Evolutionary conservation across 2,113 vertebrate genomes (phyloP), one percentile per base, ranked within the genome.

Genomic region (Serinus canaria): DNA sequence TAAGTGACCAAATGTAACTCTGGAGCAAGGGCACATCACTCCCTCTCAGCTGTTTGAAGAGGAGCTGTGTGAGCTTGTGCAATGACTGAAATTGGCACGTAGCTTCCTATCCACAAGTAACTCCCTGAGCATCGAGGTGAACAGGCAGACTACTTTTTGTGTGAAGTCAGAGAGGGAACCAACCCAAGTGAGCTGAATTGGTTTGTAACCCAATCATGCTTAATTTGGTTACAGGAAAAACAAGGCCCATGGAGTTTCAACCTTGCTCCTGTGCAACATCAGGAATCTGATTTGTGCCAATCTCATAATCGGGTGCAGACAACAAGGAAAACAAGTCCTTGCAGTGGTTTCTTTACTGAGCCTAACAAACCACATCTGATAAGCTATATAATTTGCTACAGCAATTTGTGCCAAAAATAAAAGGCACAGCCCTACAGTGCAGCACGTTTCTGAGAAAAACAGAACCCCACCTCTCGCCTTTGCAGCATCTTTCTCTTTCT

Each of bases 401-500:
- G 97, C 96, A 97, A 97, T 97, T 98, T 97, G 97, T 97, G 97
- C 98, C 98, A 98, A 98, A 98, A 98, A 98, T 98, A 98, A 98
- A 97, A 98, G 97, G 89, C 97, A 94, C 90, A 96, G 96, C 98
- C 97, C 95, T 98, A 97, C 96, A 98, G 96, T 62, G 95, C 96
- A 90, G 80, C 94, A 96, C 58, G 93, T 98, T 98, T 98, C 96
- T 97, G 96, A 97, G 97, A 97, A 98, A 98, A 97, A 97, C 97
- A 96, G 50, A 97, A 96, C 96, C 92, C 97, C 60, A 89, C 96
- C 97, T 97, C 92, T 93, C 92, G 94, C 93, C 95, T 97, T 95
- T 96, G 88, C 78, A 94, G 76, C 87, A 95, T 96, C 91, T 95
- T 92, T 88, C 83, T 94, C 85, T 90, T 67, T 56, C 62, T 83